Base-by-base conservation (phyloP, 2,888 invertebrate species). In the Liposcelis brunnea region DNA sequence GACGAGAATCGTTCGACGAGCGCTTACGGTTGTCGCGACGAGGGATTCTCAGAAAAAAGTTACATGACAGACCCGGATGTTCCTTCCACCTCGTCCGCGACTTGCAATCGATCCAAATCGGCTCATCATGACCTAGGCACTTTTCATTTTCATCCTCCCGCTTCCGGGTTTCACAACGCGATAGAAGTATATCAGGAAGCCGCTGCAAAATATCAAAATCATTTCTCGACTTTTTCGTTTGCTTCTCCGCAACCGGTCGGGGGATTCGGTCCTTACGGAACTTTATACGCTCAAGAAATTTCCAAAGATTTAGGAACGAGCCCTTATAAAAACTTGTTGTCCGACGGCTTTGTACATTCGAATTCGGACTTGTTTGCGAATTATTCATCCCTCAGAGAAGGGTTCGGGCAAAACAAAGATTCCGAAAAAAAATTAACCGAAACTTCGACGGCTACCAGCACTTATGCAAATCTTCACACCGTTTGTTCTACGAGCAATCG, bases 401-500 rank as follows among this genome's bases (percentile, higher is more conserved):
- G 19, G 4, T 6, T 16, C 3, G 21, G 19, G 11, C 15, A 40
- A 26, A 8, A 8, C 26, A 26, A 26, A 26, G 5, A 8, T 26
- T 26, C 26, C n/a, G n/a, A n/a, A n/a, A n/a, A n/a, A n/a, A n/a
- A n/a, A n/a, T n/a, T n/a, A 8, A 4, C 26, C 26, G 26, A 26
- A 26, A 26, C 26, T 8, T 4, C 26, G 5, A 6, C 26, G 8
- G 8, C 26, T 4, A 19, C 40, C 5, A 40, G 19, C 40, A 40
- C 40, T 6, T 81, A 80, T 61, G 75, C 77, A 34, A 78, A 73
- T 57, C 63, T 81, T 55, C 76, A 73, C 63, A 71, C 77, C 47
- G 70, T 77, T 52, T 71, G 73, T 63, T 69, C 71, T 58, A 19
- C 15, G 19, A 40, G 40, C 40, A 40, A 18, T 11, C 40, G 40